phyloP scores from a whole-genome alignment of 2,888 invertebrate species.

The Siphlonurus alternatus region DNA sequence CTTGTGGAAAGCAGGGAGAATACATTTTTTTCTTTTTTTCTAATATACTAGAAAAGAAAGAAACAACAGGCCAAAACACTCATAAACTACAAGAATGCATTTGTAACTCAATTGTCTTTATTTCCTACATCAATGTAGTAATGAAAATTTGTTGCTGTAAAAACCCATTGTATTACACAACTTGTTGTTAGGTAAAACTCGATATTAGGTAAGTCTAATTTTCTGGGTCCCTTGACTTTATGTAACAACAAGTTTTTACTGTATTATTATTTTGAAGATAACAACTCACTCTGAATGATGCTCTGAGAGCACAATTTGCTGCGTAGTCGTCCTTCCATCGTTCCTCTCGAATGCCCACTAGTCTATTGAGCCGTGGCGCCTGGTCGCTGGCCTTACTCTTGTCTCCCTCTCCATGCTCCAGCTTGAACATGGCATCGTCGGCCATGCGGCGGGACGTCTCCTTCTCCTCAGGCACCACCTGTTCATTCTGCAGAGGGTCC shows the following conservation, averaged over 20 bases:
- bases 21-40: too few species aligned
- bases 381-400: slow-evolving; percentile 46
- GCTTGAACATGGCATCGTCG: slow-evolving; percentile 94
- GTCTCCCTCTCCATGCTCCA: slow-evolving; percentile 84
- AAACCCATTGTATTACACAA: not conserved
- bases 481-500: slow-evolving; percentile 93
- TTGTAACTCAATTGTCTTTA: too few species aligned
- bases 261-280: not conserved
- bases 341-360: slow-evolving; percentile 62
- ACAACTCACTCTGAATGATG: slow-evolving; percentile 59
- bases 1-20: too few species aligned
- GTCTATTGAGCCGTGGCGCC: slow-evolving; percentile 52
- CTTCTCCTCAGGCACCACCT: slow-evolving; percentile 82
- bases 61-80: too few species aligned
- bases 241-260: too few species aligned
- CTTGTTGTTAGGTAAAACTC: too few species aligned
- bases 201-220: too few species aligned
- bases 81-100: too few species aligned
- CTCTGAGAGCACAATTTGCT: slow-evolving; percentile 70
- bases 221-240: too few species aligned
- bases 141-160: not conserved
- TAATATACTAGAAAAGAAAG: too few species aligned
- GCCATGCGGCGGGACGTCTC: slow-evolving; percentile 75
- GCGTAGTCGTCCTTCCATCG: slow-evolving; percentile 87
- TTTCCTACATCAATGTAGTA: slow-evolving; percentile 4